phyloP scores from a whole-genome alignment of 2,888 invertebrate species.

The Drosophila kuntzei region DNA sequence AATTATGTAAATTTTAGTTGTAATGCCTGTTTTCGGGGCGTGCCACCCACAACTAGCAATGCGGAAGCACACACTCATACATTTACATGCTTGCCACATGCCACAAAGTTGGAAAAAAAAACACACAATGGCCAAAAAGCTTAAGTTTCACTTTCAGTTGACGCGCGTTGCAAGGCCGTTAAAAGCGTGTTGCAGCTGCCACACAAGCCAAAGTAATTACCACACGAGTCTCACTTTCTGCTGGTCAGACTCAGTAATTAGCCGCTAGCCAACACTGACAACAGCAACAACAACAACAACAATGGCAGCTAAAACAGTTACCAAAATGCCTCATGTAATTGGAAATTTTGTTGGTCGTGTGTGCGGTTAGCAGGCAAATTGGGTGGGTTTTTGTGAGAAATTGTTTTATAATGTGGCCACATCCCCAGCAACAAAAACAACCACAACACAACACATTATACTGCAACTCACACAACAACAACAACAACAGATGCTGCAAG shows the following conservation, averaged over 20 bases:
- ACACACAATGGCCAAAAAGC: conserved; percentile 45
- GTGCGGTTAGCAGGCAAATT: conserved; percentile 65
- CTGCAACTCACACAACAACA: conserved; percentile 2
- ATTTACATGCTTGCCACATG: conserved; percentile 16
- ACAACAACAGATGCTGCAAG: conserved; percentile 28
- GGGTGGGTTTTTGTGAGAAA: conserved; percentile 71
- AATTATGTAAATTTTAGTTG: conserved; percentile 72
- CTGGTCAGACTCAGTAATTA: conserved; percentile 65
- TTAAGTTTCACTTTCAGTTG: conserved; percentile 56
- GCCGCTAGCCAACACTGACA: conserved; percentile 53
- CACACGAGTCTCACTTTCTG: conserved; percentile 69
- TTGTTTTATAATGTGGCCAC: conserved; percentile 75
- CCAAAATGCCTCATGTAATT: conserved; percentile 67
- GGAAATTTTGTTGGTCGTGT: conserved; percentile 51
- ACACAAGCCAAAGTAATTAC: conserved; percentile 62
- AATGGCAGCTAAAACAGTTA: conserved; percentile 38
- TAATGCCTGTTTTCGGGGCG: conserved; percentile 44
- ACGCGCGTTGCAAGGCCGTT: conserved; percentile 53
- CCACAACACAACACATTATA: conserved; percentile 9
- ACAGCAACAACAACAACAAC: conserved; percentile 24
- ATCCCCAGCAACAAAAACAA: conserved; percentile 38
- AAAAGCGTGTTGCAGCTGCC: conserved; percentile 15
- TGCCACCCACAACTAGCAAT: conserved; percentile 67
- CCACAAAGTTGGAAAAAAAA: conserved; percentile 23
- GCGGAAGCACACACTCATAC: conserved; percentile 50